Evolutionary conservation across 2,888 invertebrate species (phyloP).

Genomic region (Electrophaes corylata): DNA sequence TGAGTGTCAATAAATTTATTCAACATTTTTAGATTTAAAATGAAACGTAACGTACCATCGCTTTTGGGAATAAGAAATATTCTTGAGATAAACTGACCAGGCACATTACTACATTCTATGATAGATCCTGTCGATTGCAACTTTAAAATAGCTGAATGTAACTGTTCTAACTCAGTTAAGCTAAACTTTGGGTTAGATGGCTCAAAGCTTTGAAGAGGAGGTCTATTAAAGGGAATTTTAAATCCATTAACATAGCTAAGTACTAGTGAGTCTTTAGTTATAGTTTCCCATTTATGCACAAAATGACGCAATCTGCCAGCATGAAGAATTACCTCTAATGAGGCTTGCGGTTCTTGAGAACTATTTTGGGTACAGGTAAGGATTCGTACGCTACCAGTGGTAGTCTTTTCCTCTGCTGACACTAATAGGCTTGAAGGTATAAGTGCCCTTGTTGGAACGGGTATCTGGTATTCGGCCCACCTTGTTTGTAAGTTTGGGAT

Average conservation of each 20-base stretch:
- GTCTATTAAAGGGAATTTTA: background rate
- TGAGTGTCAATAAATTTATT: background rate
- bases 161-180: background rate
- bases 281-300: background rate
- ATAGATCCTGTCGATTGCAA: no score
- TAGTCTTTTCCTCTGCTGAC: no score
- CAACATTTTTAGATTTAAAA: background rate
- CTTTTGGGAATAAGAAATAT: background rate
- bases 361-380: background rate
- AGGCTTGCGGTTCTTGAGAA: background rate
- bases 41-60: background rate
- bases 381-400: no score
- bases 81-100: background rate
- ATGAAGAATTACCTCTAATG: conserved; percentile 2
- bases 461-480: no score
- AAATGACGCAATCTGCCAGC: conserved; percentile 1
- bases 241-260: conserved; percentile 1
- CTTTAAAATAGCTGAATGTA: no score
- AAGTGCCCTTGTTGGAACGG: no score
- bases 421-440: no score
- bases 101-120: background rate
- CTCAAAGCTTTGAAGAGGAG: background rate
- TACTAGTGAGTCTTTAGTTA: background rate
- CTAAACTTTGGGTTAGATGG: background rate
- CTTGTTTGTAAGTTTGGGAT: no score